A percentile compares a stretch with the other conserved stretches of the same genome.
These are phyloP conservation scores for Liodrosophila aerea DNA, from an alignment of 2,888 invertebrate species.

Conservation along the genomic window DNA sequence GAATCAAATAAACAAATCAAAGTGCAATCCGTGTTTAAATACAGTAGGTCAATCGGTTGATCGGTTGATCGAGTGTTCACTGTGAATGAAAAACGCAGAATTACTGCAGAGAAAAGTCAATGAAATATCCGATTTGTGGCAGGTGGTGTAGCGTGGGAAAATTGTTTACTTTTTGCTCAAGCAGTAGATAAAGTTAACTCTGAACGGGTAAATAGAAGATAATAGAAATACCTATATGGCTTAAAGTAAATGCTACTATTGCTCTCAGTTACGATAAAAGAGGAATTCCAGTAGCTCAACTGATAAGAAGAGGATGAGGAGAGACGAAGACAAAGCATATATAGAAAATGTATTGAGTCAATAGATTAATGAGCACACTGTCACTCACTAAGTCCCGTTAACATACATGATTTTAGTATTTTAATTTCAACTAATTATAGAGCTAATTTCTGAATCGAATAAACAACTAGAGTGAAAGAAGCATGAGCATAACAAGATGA, in stretches of 20 bases:
- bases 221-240: conserved; percentile 14
- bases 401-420: conserved; percentile 38
- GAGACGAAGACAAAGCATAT: conserved; percentile 6
- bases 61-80: conserved; percentile 37
- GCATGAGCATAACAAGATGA: conserved; percentile 34
- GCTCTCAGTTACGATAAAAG: conserved; percentile 17
- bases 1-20: conserved; percentile 20
- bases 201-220: conserved; percentile 22
- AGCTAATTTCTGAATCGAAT: conserved; percentile 54
- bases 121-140: conserved; percentile 47
- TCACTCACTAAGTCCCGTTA: conserved; percentile 45
- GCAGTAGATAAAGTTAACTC: conserved; percentile 12
- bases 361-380: conserved; percentile 49
- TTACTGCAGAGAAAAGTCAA: conserved; percentile 46
- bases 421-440: conserved; percentile 65
- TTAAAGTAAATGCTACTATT: conserved; percentile 35
- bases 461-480: conserved; percentile 26
- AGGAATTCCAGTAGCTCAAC: conserved; percentile 35
- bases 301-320: conserved; percentile 30
- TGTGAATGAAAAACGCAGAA: conserved; percentile 28
- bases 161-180: conserved; percentile 46
- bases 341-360: conserved; percentile 4
- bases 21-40: conserved; percentile 6
- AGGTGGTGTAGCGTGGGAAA: conserved; percentile 67
- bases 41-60: conserved; percentile 20